Evolutionary conservation across 2,888 invertebrate genomes (phyloP).

Genomic region (Ochlodes sylvanus): DNA sequence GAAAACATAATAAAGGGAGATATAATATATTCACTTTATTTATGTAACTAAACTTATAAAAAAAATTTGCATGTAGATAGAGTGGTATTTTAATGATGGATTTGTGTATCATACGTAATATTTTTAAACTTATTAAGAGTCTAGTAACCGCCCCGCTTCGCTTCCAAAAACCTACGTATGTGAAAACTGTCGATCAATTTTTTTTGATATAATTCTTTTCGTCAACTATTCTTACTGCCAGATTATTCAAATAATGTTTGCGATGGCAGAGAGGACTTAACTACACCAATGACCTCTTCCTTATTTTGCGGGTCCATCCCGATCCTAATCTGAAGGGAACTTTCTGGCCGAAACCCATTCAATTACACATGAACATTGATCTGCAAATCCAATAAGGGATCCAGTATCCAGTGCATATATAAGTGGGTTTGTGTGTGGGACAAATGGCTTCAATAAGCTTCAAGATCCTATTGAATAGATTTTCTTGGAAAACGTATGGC

Average conservation of each 20-base stretch:
- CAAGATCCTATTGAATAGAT: conserved; percentile 25
- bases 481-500: conserved; percentile 10
- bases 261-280: neutral
- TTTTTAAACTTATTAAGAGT: no score
- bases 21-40: no score
- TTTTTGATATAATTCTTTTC: no score
- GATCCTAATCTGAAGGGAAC: conserved; percentile 18
- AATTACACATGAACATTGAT: conserved; percentile 36
- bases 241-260: neutral
- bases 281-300: neutral
- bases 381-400: conserved; percentile 33
- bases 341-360: conserved; percentile 28
- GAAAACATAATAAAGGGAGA: no score
- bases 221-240: no score
- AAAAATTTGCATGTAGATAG: no score
- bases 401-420: conserved; percentile 34
- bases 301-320: conserved; percentile 1
- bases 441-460: conserved; percentile 35
- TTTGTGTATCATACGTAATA: no score
- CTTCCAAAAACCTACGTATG: no score
- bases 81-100: no score
- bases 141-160: no score
- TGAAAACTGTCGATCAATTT: no score
- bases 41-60: no score
- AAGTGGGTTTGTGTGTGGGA: conserved; percentile 29